phyloP scores from a whole-genome alignment of 2,797 vertebrate genomes.

The Brachyalestes nurse region DNA sequence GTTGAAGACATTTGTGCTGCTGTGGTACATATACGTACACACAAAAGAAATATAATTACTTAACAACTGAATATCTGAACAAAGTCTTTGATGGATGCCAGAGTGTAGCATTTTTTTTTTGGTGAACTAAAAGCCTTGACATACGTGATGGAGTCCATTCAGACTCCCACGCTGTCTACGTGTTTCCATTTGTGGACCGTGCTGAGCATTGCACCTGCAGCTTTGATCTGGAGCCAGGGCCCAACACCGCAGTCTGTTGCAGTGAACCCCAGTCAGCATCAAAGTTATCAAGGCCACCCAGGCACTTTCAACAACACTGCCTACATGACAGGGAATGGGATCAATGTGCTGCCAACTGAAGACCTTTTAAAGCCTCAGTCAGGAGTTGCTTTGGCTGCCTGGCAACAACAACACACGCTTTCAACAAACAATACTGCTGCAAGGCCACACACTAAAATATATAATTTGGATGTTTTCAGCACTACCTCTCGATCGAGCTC shows the following conservation, averaged over 20 bases:
- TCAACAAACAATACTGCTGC: not conserved
- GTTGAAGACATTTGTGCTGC: not conserved
- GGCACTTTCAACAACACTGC: slow-evolving; percentile 17
- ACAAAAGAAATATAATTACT: not conserved
- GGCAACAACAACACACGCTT: slow-evolving; percentile 1
- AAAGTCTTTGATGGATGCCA: slow-evolving; percentile 14
- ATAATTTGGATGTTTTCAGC: not conserved
- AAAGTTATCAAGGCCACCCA: slow-evolving; percentile 40
- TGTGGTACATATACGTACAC: not conserved
- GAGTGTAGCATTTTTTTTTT: not conserved
- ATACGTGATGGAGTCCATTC: not conserved
- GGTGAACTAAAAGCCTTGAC: not conserved
- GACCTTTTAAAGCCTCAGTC: slow-evolving; percentile 31
- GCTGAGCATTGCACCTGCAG: slow-evolving; percentile 19
- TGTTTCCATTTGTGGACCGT: slow-evolving; percentile 2
- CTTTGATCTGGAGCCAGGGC: slow-evolving; percentile 36
- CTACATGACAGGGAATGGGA: slow-evolving; percentile 36
- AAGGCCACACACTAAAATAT: not conserved
- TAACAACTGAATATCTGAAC: not conserved
- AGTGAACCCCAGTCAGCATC: slow-evolving; percentile 39
- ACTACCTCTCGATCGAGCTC: not conserved
- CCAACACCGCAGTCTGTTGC: slow-evolving; percentile 39
- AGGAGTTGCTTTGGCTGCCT: not conserved
- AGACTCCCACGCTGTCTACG: not conserved
- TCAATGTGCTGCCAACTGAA: slow-evolving; percentile 29